Percentiles rank a stretch among this genome's conserved stretches.
These are phyloP conservation scores for Istiophorus platypterus DNA, from an alignment of 2,113 vertebrate species.

Conservation along the genomic window DNA sequence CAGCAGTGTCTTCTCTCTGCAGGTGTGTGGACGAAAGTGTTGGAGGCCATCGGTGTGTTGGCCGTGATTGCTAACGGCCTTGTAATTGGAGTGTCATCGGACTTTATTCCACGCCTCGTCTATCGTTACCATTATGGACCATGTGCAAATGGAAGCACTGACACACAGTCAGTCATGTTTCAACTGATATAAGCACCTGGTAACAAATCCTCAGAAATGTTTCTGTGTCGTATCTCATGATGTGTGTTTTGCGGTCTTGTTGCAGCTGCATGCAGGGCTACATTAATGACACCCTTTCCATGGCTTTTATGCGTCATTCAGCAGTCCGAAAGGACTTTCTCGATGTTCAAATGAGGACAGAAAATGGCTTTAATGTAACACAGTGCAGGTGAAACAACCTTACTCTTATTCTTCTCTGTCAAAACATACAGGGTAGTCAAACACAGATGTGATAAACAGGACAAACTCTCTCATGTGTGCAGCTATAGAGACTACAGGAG, in stretches of 20 bases:
- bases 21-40: conserved; percentile 91
- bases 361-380: conserved; percentile 48
- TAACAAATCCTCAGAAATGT: background rate
- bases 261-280: conserved; percentile 91
- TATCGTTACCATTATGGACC: conserved; percentile 91
- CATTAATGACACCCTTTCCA: conserved; percentile 90
- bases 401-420: background rate
- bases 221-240: background rate
- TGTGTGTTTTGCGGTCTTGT: background rate
- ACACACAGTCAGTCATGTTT: conserved; percentile 82
- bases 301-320: conserved; percentile 67
- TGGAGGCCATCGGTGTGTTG: conserved; percentile 91
- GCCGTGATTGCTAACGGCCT: conserved; percentile 94
- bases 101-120: conserved; percentile 92
- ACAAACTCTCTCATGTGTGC: conserved; percentile 9
- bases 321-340: conserved; percentile 78
- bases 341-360: conserved; percentile 20
- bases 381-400: conserved; percentile 88
- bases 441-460: background rate
- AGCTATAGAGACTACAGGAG: conserved; percentile 94
- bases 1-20: conserved; percentile 27
- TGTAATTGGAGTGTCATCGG: conserved; percentile 92
- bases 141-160: conserved; percentile 59
- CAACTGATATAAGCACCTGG: background rate
- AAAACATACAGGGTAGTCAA: background rate